Base-by-base conservation (phyloP, 92 coral and sea anemone species). In the Epizoanthus illoricatus region DNA sequence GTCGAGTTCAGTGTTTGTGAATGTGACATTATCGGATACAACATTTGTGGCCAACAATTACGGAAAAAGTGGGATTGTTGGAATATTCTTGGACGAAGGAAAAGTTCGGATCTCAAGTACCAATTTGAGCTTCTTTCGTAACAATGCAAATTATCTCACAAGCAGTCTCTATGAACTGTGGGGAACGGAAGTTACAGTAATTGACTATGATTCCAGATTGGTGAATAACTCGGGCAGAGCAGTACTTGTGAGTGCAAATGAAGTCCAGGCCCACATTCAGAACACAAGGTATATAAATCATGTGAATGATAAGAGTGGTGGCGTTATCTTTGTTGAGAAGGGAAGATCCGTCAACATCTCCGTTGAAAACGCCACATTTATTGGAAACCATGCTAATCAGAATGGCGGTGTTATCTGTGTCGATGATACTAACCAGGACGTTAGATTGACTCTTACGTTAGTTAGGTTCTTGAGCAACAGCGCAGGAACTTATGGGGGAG, bases 351-450 rank as follows among this genome's bases (percentile, higher is more conserved):
- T 57, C 40, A 39, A 74, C 39, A 74, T 74, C n/a, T 28, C 57
- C 42, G 55, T 55, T 33, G 23, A 55, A 74, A 36, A 74, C 28
- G 4, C 20, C 21, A 16, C 19, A 43, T 74, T 74, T 74, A 19
- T 56, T 55, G 80, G 64, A 33, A 74, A 74, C 80, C 16, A 15
- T 23, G 80, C 36, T 16, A 74, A 23, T 74, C 65, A 57, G 59
- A 28, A 57, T 12, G 80, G 80, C 19, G 80, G 80, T 23, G 80
- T 64, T 56, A 74, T 74, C 40, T 55, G 66, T 74, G 39, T 74
- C 39, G 80, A 74, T 23, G 49, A 56, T 54, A 74, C 66, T 7
- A 74, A 74, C 43, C 3, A 58, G 19, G 59, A 74, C 18, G 80
- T 74, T 36, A 74, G 45, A 10, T 55, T 74, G 15, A 74, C 61